Percentiles rank a stretch among this genome's conserved stretches.
phyloP scores from a whole-genome alignment of 2,113 vertebrate genomes.

The Syngnathus floridae region DNA sequence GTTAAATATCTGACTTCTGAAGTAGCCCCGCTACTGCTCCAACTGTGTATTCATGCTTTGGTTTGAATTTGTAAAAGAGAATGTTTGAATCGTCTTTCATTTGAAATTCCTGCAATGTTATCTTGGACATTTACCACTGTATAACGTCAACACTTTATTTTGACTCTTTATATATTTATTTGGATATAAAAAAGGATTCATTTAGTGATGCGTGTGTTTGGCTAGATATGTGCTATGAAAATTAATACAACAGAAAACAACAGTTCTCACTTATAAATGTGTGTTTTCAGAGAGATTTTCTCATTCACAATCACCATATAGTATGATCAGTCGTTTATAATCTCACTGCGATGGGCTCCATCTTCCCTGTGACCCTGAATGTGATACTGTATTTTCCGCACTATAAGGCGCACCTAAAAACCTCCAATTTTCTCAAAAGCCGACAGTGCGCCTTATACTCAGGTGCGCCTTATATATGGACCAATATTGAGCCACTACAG shows the following conservation, averaged over 20 bases:
- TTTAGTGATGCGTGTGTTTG: background rate
- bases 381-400: no score
- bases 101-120: background rate
- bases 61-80: slow-evolving; percentile 18
- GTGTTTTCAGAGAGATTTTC: background rate
- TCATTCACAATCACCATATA: background rate
- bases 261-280: background rate
- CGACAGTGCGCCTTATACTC: no score
- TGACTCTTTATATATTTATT: background rate
- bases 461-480: no score
- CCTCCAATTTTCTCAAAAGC: no score
- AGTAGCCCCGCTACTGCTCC: slow-evolving; percentile 22
- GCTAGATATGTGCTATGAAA: background rate
- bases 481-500: no score
- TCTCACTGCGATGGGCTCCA: background rate
- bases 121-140: background rate
- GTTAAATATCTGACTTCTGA: slow-evolving; percentile 16
- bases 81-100: background rate
- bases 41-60: slow-evolving; percentile 30
- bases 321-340: background rate
- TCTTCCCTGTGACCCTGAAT: background rate
- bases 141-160: background rate
- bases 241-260: background rate
- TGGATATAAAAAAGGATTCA: background rate
- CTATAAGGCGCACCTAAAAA: no score